Conservation (phyloP, 2,888 invertebrate genomes). For the Rhagium mordax region DNA sequence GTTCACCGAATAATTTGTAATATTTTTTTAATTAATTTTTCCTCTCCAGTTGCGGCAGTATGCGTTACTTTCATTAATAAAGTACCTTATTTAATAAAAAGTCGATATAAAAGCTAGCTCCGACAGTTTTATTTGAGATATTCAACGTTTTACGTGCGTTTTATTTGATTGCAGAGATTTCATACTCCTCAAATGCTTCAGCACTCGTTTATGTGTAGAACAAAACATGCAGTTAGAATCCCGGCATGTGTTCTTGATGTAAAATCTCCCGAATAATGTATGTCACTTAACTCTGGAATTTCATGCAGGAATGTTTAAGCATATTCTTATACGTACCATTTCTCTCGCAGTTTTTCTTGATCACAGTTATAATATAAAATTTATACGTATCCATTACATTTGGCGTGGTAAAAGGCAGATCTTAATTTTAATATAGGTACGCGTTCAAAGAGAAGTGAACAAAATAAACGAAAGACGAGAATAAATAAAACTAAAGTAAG, state of each 20-base stretch:
- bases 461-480: too few species aligned
- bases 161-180: slow-evolving; percentile 8
- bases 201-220: not conserved
- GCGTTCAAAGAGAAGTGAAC: too few species aligned
- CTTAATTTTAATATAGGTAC: too few species aligned
- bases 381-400: too few species aligned
- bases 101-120: not conserved
- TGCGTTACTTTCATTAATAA: not conserved
- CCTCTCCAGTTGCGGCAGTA: not conserved
- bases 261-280: not conserved
- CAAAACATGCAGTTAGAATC: not conserved
- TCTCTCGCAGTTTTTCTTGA: too few species aligned
- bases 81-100: not conserved
- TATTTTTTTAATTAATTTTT: not conserved
- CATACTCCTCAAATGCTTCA: not conserved
- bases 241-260: not conserved
- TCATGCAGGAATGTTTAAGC: too few species aligned
- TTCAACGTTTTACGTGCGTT: slow-evolving; percentile 4
- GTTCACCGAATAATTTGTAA: not conserved
- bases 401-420: too few species aligned
- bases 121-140: not conserved
- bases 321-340: too few species aligned
- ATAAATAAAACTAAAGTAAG: too few species aligned
- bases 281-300: not conserved
- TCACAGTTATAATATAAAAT: too few species aligned